Evolutionary conservation across 2,113 vertebrate species (phyloP).

Genomic region (Eulemur macaco): DNA sequence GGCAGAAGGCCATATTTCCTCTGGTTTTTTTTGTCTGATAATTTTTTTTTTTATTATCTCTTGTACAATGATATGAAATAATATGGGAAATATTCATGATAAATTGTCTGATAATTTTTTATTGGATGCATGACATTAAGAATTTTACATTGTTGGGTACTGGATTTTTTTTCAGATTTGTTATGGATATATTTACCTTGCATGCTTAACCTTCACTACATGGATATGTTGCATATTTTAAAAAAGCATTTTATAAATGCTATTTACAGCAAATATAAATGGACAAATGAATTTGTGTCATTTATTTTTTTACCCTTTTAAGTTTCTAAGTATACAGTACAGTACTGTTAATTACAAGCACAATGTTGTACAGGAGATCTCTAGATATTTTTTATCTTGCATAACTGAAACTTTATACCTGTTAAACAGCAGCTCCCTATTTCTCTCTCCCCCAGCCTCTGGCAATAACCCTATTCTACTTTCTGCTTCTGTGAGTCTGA

Average conservation of each 20-base stretch:
- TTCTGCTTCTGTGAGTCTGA: background rate
- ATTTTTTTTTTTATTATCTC: background rate
- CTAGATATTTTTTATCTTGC: background rate
- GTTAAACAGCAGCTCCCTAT: background rate
- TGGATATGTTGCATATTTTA: background rate
- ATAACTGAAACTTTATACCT: background rate
- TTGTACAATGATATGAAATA: no score
- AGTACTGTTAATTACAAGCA: background rate
- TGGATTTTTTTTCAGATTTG: conserved; percentile 14
- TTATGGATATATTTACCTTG: conserved; percentile 27
- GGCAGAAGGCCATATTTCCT: background rate
- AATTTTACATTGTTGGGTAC: background rate
- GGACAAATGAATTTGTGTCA: background rate
- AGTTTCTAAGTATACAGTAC: background rate
- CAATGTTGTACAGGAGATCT: background rate
- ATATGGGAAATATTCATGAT: no score
- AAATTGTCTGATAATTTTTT: background rate
- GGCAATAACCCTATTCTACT: background rate
- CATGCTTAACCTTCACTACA: background rate
- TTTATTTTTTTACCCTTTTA: background rate
- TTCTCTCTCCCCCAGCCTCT: background rate
- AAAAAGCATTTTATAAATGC: background rate
- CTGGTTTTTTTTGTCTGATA: background rate
- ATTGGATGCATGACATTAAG: background rate
- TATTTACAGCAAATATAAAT: background rate